Base-by-base conservation (phyloP, 2,113 vertebrate genomes). In the Erythrocercus mccallii region DNA sequence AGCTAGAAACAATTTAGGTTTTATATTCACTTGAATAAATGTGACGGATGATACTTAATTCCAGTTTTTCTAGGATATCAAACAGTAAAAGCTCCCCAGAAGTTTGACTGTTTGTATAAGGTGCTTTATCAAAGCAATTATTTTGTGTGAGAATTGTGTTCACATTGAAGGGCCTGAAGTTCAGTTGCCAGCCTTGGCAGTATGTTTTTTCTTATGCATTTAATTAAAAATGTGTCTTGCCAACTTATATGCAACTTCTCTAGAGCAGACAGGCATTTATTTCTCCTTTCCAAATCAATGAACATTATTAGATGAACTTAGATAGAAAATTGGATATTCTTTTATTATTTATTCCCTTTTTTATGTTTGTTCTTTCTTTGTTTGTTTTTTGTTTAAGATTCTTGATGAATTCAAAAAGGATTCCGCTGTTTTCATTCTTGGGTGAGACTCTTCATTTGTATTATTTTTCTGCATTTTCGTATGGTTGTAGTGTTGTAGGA, bases 371-470 rank as follows among this genome's bases (percentile, higher is more conserved):
- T 24, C 3, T 35, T 89, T 24, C 17, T 53, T 73, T 93, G 11
- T 82, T 70, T 73, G 73, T 69, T 86, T 78, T 10, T 51, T 86
- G 53, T 96, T 95, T 93, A 96, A 99, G 99, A 98, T 99, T 94
- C 98, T 99, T 20, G 99, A 99, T 24, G 99, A 99, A 97, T 99
- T 99, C 97, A 99, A 99, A 96, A 99, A 98, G 86, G 99, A 99
- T 92, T 98, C 98, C 0, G 99, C 99, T 57, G 97, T 98, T 87
- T 99, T 99, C 93, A 99, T 99, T 95, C 97, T 99, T 97, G 99
- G 99, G 99, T 99, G 96, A 99, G 98, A 97, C 25, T 57, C 35
- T 80, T 72, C 3, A 45, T 74, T 92, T 88, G 6, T 33, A 30
- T 68, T 83, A 47, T 60, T 94, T 69, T 85, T 66, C 17, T 7